These are phyloP conservation scores for Electrophaes corylata DNA, from an alignment of 2,888 invertebrate genomes.

Conservation along the genomic window DNA sequence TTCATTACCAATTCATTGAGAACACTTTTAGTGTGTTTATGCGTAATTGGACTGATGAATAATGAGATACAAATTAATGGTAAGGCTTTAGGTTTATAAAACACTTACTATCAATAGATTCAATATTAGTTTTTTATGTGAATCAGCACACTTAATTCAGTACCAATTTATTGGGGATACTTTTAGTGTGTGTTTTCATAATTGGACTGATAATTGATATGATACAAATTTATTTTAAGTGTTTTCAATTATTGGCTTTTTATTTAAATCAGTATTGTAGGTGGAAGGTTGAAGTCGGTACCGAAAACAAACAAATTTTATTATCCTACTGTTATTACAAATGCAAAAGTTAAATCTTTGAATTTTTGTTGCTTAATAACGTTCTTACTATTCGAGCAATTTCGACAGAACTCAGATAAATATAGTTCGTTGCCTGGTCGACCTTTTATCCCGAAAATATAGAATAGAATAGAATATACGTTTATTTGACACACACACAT, in stretches of 20 bases:
- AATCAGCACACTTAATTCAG: conserved; percentile 50
- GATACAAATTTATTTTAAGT: conserved; percentile 19
- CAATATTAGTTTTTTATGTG: neutral
- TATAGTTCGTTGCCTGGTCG: too few relatives aligned
- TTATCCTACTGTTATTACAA: too few relatives aligned
- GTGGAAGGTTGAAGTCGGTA: too few relatives aligned
- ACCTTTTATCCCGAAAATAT: too few relatives aligned
- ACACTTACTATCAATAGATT: neutral
- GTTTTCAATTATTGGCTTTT: neutral
- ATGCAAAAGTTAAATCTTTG: too few relatives aligned
- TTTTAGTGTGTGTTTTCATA: conserved; percentile 45
- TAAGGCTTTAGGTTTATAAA: neutral
- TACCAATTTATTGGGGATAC: conserved; percentile 43
- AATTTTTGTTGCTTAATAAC: too few relatives aligned
- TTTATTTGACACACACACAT: too few relatives aligned
- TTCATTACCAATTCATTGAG: conserved; percentile 49
- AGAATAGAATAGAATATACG: too few relatives aligned
- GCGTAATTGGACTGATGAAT: conserved; percentile 43
- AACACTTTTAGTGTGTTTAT: conserved; percentile 44
- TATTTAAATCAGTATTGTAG: neutral
- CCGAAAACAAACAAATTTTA: too few relatives aligned
- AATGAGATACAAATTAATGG: conserved; percentile 35
- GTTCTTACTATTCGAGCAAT: too few relatives aligned
- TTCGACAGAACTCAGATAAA: too few relatives aligned
- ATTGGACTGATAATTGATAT: conserved; percentile 44